Evolutionary conservation across 2,797 vertebrate species (phyloP).

Genomic region (Alfaro cultratus): DNA sequence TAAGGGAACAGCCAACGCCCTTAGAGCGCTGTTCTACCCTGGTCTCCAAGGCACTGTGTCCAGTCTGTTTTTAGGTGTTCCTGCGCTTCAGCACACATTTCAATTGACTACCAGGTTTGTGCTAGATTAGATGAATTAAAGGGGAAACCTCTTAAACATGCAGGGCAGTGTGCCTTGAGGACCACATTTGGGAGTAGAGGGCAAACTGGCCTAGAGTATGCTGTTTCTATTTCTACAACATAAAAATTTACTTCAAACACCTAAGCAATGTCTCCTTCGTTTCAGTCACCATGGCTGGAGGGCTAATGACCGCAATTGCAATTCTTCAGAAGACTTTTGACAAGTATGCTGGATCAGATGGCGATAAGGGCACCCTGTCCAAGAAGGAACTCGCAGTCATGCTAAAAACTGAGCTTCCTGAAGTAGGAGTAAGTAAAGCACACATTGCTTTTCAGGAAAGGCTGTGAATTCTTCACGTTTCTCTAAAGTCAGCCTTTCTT

Average conservation of each 20-base stretch:
- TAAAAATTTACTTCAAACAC: background rate
- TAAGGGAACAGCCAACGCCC: background rate
- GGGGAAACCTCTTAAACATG: too few species aligned
- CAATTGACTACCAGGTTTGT: too few species aligned
- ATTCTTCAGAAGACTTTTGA: background rate
- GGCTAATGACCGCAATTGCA: accelerated
- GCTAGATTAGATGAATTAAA: too few species aligned
- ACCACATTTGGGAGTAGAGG: too few species aligned
- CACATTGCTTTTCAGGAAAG: background rate
- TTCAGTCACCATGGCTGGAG: constrained; percentile 32
- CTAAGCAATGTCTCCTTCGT: background rate
- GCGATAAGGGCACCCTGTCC: background rate
- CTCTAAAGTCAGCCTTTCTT: constrained; percentile 3
- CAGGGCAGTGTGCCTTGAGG: too few species aligned
- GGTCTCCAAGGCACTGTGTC: too few species aligned
- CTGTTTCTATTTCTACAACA: background rate
- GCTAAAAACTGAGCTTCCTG: constrained; percentile 12
- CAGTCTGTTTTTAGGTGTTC: too few species aligned
- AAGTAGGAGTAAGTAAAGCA: constrained; percentile 7
- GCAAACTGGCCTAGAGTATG: too few species aligned
- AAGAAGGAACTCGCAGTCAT: constrained; percentile 53
- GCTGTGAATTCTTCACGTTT: background rate
- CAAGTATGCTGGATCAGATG: constrained; percentile 53
- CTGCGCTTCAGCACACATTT: too few species aligned
- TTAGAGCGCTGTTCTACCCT: too few species aligned